phyloP scores from a whole-genome alignment of 1,140 invertebrate genomes.

The Phortica variegata region DNA sequence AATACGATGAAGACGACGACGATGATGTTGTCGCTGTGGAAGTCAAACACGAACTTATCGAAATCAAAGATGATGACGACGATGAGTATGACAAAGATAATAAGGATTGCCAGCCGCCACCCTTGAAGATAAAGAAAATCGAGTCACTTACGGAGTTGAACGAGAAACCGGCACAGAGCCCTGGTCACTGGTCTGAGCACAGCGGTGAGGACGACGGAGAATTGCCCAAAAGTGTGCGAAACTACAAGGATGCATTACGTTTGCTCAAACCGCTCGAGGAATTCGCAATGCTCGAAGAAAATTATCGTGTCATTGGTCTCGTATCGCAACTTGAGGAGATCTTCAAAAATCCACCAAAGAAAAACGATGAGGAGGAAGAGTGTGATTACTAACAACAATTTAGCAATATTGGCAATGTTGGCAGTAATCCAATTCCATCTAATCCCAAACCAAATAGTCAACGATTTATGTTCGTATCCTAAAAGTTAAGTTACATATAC shows the following conservation, averaged over 20 bases:
- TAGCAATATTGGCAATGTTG: no score
- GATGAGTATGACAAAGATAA: not conserved
- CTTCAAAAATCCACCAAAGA: no score
- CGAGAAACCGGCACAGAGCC: slow-evolving; percentile 2
- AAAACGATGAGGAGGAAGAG: no score
- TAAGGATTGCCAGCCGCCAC: not conserved
- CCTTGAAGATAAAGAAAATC: slow-evolving; percentile 38
- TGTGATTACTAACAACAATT: no score
- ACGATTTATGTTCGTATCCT: no score
- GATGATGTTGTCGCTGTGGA: slow-evolving; percentile 40
- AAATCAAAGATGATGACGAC: slow-evolving; percentile 39
- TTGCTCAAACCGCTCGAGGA: slow-evolving; percentile 48
- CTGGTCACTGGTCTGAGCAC: slow-evolving; percentile 25
- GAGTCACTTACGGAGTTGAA: slow-evolving; percentile 20
- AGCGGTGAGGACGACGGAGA: slow-evolving; percentile 18
- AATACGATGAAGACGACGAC: slow-evolving; percentile 21
- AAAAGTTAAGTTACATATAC: no score
- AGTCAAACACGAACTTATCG: slow-evolving; percentile 28
- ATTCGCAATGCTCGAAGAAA: slow-evolving; percentile 44
- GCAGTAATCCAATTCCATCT: no score
- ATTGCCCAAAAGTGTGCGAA: slow-evolving; percentile 30
- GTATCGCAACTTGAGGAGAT: slow-evolving; percentile 45
- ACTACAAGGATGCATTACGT: slow-evolving; percentile 42
- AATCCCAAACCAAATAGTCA: no score
- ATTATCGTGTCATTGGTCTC: slow-evolving; percentile 50